Evolutionary conservation across 2,888 invertebrate species (phyloP).

Genomic region (Druceiella hillmani): DNA sequence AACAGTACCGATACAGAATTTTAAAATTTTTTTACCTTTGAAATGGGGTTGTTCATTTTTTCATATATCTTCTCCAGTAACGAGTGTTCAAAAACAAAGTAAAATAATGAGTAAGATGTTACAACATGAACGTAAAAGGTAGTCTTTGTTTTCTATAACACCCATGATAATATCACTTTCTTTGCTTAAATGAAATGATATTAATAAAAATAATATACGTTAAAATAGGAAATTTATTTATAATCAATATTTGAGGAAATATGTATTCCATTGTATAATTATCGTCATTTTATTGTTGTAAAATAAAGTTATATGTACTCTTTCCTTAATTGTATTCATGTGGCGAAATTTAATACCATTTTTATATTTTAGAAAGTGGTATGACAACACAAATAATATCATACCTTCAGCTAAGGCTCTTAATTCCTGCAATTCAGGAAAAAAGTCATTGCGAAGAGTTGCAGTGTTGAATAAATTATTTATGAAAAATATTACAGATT

Average conservation of each 20-base stretch:
- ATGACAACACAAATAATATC: slow-evolving; percentile 29
- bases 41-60: slow-evolving; percentile 36
- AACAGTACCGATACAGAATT: too few relatives aligned
- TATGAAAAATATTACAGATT: slow-evolving; percentile 74
- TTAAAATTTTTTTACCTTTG: too few relatives aligned
- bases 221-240: too few relatives aligned
- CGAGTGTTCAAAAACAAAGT: slow-evolving; percentile 37
- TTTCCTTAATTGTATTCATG: too few relatives aligned
- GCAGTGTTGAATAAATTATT: slow-evolving; percentile 73
- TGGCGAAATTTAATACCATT: too few relatives aligned
- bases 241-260: neutral
- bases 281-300: slow-evolving; percentile 15
- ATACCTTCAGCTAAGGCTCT: slow-evolving; percentile 39
- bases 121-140: slow-evolving; percentile 39
- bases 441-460: slow-evolving; percentile 53
- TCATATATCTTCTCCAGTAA: slow-evolving; percentile 31
- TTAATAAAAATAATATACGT: too few relatives aligned
- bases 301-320: too few relatives aligned
- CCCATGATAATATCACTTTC: too few relatives aligned
- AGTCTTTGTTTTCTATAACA: too few relatives aligned
- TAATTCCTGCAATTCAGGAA: slow-evolving; percentile 45
- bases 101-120: slow-evolving; percentile 41
- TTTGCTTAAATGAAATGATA: too few relatives aligned
- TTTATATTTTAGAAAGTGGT: slow-evolving; percentile 35
- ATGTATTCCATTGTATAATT: slow-evolving; percentile 3